These are phyloP conservation scores for Etheostoma cragini DNA, from an alignment of 2,113 vertebrate genomes.

Conservation along the genomic window DNA sequence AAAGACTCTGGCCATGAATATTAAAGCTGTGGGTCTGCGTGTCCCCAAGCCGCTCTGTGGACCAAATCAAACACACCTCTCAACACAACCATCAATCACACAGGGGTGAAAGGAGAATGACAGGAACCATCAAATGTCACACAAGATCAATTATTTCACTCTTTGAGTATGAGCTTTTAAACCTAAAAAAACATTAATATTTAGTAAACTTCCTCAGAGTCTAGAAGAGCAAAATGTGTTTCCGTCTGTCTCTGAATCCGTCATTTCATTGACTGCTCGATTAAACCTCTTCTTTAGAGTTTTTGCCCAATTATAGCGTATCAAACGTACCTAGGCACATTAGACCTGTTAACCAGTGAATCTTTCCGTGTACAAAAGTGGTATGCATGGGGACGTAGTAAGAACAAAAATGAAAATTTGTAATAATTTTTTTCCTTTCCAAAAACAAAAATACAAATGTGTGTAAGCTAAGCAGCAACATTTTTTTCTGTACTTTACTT, in stretches of 20 bases:
- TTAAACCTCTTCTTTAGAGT: not conserved
- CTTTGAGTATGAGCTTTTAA: conserved; percentile 5
- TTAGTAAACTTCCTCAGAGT: not conserved
- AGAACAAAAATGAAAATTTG: not conserved
- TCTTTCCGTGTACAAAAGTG: not conserved
- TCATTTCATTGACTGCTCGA: not conserved
- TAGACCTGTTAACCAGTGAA: not conserved
- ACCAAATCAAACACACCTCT: conserved; percentile 58
- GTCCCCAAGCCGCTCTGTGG: conserved; percentile 59
- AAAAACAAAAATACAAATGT: not conserved
- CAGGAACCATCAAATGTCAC: conserved; percentile 25
- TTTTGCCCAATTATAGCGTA: not conserved
- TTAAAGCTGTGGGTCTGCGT: conserved; percentile 44
- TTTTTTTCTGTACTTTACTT: too few relatives aligned
- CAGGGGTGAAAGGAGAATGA: not conserved
- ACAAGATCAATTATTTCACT: conserved; percentile 5
- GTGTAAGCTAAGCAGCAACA: not conserved
- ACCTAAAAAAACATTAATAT: not conserved
- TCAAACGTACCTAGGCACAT: not conserved
- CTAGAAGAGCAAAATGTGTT: not conserved
- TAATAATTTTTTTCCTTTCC: too few relatives aligned
- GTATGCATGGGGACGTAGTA: not conserved
- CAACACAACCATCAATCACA: conserved; percentile 22
- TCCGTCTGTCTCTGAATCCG: not conserved
- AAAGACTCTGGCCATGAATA: conserved; percentile 60